phyloP scores from a whole-genome alignment of 2,113 vertebrate genomes.

The Maccullochella peelii region DNA sequence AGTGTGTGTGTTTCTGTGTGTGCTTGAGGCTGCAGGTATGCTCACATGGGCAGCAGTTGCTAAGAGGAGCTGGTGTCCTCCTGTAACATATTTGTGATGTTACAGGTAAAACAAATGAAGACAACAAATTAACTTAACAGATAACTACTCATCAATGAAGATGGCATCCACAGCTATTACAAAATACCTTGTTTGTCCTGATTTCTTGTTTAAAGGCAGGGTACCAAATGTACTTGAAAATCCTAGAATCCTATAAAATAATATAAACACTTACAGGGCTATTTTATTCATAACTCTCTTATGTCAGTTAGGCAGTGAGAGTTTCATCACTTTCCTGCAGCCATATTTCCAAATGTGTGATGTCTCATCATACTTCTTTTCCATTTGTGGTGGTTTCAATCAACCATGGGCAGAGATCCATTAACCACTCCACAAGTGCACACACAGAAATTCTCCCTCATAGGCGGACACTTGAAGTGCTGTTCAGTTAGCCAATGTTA shows the following conservation, averaged over 20 bases:
- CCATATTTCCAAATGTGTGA: slow-evolving; percentile 10
- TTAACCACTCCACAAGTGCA: background rate
- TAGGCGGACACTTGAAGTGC: background rate
- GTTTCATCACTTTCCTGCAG: background rate
- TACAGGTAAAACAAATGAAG: background rate
- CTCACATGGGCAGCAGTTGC: background rate
- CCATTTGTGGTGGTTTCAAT: slow-evolving; percentile 7
- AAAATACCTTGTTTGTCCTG: background rate
- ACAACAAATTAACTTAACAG: background rate
- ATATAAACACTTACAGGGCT: background rate
- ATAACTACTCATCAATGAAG: background rate
- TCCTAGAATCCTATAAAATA: background rate
- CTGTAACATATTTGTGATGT: background rate
- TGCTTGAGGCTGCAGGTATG: background rate
- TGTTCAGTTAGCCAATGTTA: background rate
- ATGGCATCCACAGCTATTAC: background rate
- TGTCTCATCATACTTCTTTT: slow-evolving; percentile 13
- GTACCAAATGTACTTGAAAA: background rate
- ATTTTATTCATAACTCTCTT: background rate
- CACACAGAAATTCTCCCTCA: background rate
- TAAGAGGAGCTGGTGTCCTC: background rate
- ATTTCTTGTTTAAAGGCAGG: background rate
- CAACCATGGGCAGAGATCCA: background rate
- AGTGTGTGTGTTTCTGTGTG: background rate
- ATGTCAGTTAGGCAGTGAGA: background rate